These are phyloP conservation scores for Piaya cayana DNA, from an alignment of 2,113 vertebrate species.

Conservation along the genomic window DNA sequence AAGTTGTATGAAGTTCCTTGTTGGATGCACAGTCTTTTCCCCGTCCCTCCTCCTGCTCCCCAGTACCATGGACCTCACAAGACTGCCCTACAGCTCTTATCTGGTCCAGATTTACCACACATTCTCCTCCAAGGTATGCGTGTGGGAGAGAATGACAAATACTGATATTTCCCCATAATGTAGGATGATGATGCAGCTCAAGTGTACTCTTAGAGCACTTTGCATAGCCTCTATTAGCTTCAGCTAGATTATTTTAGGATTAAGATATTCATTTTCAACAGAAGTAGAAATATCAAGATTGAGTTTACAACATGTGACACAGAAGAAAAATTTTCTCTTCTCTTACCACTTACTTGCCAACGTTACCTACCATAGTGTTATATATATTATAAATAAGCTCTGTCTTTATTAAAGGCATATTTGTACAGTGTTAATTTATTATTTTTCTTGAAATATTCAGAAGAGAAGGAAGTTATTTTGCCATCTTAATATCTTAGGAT, in stretches of 20 bases:
- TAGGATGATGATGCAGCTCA: not conserved
- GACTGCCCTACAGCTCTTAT: not conserved
- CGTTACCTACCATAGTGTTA: not conserved
- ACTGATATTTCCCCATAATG: not conserved
- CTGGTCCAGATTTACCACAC: not conserved
- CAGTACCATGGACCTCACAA: not conserved
- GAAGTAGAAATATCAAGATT: not conserved
- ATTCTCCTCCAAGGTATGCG: not conserved
- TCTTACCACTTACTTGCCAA: not conserved
- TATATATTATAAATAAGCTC: not conserved
- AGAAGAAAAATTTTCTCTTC: not conserved
- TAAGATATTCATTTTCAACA: not conserved
- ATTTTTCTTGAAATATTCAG: not conserved
- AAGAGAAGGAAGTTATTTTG: not conserved
- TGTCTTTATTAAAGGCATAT: not conserved
- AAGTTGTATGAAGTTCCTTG: not conserved
- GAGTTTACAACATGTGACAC: accelerated
- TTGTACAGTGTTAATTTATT: not conserved
- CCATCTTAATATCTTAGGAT: not conserved
- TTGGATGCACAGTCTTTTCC: not conserved
- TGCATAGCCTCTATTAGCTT: not conserved
- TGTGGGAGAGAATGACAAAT: not conserved
- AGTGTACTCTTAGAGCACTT: not conserved
- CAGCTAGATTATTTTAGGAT: not conserved
- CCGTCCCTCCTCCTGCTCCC: not conserved